phyloP scores from a whole-genome alignment of 2,113 vertebrate species.

The Strix aluco region DNA sequence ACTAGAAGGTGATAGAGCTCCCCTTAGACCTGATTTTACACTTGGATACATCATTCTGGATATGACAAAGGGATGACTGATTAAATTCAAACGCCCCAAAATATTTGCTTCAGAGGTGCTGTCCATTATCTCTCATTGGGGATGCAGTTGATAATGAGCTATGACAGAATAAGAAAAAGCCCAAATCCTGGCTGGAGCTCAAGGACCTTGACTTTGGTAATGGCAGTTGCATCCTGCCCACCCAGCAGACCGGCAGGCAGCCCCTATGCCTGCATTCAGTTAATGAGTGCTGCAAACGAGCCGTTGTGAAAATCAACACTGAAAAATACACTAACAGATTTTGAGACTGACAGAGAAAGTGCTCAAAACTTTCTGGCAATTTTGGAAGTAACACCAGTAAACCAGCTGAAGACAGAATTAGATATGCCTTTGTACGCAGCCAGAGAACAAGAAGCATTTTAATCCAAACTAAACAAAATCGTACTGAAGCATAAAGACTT shows the following conservation, averaged over 20 bases:
- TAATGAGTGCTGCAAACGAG: not conserved
- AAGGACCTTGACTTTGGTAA: not conserved
- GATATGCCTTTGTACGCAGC: not conserved
- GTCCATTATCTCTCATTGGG: not conserved
- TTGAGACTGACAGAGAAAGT: not conserved
- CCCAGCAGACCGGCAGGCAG: not conserved
- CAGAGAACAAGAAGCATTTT: not conserved
- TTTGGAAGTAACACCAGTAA: not conserved
- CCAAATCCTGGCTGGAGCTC: not conserved
- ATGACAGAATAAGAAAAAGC: not conserved
- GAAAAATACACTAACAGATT: not conserved
- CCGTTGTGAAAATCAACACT: not conserved
- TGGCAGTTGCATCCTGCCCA: not conserved
- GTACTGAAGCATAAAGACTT: not conserved
- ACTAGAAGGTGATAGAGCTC: not conserved
- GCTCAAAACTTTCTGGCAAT: not conserved
- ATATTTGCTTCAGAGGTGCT: not conserved
- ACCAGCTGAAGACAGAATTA: not conserved
- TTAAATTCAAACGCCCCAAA: not conserved
- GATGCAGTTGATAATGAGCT: not conserved
- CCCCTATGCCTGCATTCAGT: accelerated
- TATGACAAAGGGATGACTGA: not conserved
- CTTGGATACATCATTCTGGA: not conserved
- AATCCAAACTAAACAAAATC: not conserved
- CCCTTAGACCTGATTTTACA: not conserved